Conservation (phyloP, 2,888 invertebrate species). For the Lepidochitona cinerea region DNA sequence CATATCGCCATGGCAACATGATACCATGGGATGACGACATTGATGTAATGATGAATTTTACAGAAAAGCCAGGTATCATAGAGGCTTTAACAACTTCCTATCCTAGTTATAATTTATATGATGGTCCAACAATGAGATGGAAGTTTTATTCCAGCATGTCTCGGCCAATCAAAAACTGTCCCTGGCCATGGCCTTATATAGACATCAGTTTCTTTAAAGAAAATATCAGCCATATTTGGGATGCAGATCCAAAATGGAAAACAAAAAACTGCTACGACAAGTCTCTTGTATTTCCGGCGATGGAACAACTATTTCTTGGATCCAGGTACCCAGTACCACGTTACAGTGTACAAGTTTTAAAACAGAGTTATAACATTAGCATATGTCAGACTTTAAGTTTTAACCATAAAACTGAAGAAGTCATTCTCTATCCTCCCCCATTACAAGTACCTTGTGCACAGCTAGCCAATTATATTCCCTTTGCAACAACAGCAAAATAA, state of each 20-base stretch:
- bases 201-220: conserved; percentile 38
- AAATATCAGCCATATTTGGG: conserved; percentile 38
- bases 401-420: conserved; percentile 26
- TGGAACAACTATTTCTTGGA: conserved; percentile 27
- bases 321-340: conserved; percentile 30
- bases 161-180: conserved; percentile 10
- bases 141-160: conserved; percentile 29
- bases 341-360: conserved; percentile 23
- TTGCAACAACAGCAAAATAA: too few relatives aligned
- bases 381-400: conserved; percentile 24
- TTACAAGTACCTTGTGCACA: too few relatives aligned
- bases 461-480: too few relatives aligned
- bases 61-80: conserved; percentile 7
- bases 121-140: conserved; percentile 20
- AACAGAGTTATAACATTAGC: conserved; percentile 17
- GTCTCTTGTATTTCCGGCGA: conserved; percentile 28
- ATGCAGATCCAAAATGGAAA: conserved; percentile 17
- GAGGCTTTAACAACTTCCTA: conserved; percentile 6
- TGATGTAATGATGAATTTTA: conserved; percentile 28
- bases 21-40: conserved; percentile 44
- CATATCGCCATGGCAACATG: conserved; percentile 38
- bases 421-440: too few relatives aligned
- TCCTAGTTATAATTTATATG: conserved; percentile 20
- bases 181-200: conserved; percentile 38
- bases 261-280: conserved; percentile 19